A percentile compares a stretch with the other conserved stretches of the same genome.
These are phyloP conservation scores for Eupithecia dodoneata DNA, from an alignment of 2,888 invertebrate species.

Conservation along the genomic window DNA sequence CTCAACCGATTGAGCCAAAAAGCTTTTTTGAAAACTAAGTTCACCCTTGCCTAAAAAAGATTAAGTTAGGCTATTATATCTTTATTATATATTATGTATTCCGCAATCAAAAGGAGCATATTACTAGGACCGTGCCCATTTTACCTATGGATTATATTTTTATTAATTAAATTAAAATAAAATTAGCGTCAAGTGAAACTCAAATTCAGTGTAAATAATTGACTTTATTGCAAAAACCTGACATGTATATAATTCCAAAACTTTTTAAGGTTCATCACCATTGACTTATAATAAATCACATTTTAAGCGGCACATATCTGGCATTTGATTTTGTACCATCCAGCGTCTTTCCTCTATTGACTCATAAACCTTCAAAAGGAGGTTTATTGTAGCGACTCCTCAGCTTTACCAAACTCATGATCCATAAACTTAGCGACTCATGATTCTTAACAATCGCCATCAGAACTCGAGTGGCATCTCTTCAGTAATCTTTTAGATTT, in stretches of 20 bases:
- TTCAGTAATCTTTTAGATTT: background rate
- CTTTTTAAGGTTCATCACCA: background rate
- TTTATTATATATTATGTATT: no score
- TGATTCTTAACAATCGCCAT: background rate
- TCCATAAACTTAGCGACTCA: background rate
- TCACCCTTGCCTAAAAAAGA: no score
- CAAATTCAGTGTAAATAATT: background rate
- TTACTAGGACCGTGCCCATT: no score
- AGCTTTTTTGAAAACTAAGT: no score
- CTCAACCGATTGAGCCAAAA: no score
- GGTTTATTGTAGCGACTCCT: background rate
- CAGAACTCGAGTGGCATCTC: background rate
- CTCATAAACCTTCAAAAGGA: background rate
- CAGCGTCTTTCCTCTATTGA: background rate
- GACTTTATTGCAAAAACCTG: slow-evolving; percentile 2
- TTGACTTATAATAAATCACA: background rate
- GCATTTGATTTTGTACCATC: background rate
- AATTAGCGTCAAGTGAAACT: background rate
- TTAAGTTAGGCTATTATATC: no score
- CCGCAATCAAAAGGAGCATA: no score
- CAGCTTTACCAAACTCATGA: background rate
- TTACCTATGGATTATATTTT: background rate
- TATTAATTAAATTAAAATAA: background rate
- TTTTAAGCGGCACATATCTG: background rate
- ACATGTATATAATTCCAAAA: background rate